phyloP scores from a whole-genome alignment of 2,797 vertebrate genomes.

The Micromesistius poutassou region DNA sequence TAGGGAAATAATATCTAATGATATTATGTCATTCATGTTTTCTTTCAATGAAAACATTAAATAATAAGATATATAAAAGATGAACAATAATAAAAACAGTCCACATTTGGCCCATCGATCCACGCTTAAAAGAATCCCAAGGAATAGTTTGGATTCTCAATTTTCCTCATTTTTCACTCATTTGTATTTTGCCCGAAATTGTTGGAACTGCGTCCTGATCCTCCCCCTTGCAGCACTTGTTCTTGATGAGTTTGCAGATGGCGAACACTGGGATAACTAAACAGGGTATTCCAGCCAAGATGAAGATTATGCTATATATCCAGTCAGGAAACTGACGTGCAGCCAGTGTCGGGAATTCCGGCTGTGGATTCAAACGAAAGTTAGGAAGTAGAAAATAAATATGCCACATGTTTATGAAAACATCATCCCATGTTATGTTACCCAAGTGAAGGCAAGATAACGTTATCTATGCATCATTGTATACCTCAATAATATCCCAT shows the following conservation, averaged over 20 bases:
- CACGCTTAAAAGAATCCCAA: constrained; percentile 4
- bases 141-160: constrained; percentile 2
- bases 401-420: not conserved
- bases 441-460: too few species aligned
- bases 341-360: constrained; percentile 74
- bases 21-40: not conserved
- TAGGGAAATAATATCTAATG: too few species aligned
- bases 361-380: constrained; percentile 58
- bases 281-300: constrained; percentile 83
- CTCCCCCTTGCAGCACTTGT: constrained; percentile 50
- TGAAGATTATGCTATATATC: constrained; percentile 78
- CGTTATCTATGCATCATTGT: too few species aligned
- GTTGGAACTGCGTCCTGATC: constrained; percentile 45
- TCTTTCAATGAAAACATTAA: not conserved
- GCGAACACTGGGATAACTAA: constrained; percentile 75
- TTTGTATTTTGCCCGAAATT: constrained; percentile 67
- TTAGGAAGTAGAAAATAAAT: not conserved
- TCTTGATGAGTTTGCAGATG: constrained; percentile 76
- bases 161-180: constrained; percentile 57
- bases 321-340: constrained; percentile 71
- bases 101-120: constrained; percentile 1
- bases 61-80: not conserved
- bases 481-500: not conserved
- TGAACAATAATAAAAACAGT: constrained; percentile 18
- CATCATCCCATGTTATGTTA: not conserved